These are phyloP conservation scores for Ashinkailepas kermadecensis DNA, from an alignment of 2,888 invertebrate species.

Conservation along the genomic window DNA sequence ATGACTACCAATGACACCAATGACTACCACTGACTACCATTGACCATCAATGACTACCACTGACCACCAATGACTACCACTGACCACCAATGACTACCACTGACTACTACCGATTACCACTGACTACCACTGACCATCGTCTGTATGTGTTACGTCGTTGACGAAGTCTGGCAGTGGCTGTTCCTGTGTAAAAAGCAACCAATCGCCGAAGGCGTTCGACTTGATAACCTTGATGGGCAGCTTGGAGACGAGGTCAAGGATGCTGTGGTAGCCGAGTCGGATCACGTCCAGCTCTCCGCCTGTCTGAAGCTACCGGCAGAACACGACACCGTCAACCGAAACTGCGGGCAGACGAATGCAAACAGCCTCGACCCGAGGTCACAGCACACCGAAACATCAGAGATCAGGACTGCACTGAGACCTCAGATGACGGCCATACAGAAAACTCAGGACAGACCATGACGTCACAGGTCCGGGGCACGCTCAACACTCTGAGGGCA, in stretches of 20 bases:
- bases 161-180: conserved; percentile 14
- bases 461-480: not conserved
- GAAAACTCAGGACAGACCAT: not conserved
- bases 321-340: too few species aligned
- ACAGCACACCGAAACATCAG: not conserved
- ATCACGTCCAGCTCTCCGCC: not conserved
- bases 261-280: not conserved
- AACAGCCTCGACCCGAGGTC: not conserved
- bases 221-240: not conserved
- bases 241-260: not conserved
- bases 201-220: conserved; percentile 1
- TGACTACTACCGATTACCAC: too few species aligned
- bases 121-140: not conserved
- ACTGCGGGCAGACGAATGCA: too few species aligned
- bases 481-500: too few species aligned
- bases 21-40: not conserved
- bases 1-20: too few species aligned
- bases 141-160: not conserved
- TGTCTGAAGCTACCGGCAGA: not conserved
- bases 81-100: too few species aligned
- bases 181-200: not conserved
- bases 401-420: not conserved
- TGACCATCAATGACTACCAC: not conserved
- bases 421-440: not conserved
- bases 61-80: too few species aligned